Conservation (phyloP, 2,888 invertebrate species). For the Melikaiella ostensackeni region DNA sequence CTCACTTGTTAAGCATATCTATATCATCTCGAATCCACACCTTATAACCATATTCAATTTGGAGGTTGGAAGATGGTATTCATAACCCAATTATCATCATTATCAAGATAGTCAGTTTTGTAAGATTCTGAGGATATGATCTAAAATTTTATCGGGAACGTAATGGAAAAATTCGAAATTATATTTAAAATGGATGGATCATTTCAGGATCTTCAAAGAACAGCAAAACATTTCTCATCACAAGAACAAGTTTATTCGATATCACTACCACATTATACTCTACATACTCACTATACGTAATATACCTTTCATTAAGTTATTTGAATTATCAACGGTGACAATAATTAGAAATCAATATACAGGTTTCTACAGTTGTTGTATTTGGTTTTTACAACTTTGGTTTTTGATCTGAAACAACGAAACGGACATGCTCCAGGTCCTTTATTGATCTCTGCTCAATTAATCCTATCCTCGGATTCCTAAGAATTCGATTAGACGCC, state of each 20-base stretch:
- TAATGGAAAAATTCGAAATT: too few species aligned
- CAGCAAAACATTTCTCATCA: constrained; percentile 49
- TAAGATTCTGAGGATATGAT: too few species aligned
- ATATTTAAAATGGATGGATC: too few species aligned
- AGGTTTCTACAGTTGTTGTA: constrained; percentile 69
- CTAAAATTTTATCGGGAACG: too few species aligned
- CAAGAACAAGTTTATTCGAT: constrained; percentile 76
- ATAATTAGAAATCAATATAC: constrained; percentile 70
- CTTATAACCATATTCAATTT: too few species aligned
- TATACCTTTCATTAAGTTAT: constrained; percentile 70
- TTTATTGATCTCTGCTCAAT: constrained; percentile 21
- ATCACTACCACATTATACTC: constrained; percentile 71
- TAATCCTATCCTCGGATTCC: neutral
- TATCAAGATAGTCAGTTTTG: too few species aligned
- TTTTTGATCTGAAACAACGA: constrained; percentile 56
- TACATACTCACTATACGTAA: constrained; percentile 69
- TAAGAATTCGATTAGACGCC: constrained; percentile 33
- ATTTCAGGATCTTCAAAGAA: neutral
- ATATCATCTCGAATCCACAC: too few species aligned
- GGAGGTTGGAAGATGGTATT: too few species aligned
- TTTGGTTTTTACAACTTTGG: constrained; percentile 60
- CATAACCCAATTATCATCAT: too few species aligned
- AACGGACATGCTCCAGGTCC: constrained; percentile 45
- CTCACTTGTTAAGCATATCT: too few species aligned
- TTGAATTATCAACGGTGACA: constrained; percentile 68